Conservation (phyloP, 64 coral and sea anemone species). For the Dendrophyllia cribrosa region DNA sequence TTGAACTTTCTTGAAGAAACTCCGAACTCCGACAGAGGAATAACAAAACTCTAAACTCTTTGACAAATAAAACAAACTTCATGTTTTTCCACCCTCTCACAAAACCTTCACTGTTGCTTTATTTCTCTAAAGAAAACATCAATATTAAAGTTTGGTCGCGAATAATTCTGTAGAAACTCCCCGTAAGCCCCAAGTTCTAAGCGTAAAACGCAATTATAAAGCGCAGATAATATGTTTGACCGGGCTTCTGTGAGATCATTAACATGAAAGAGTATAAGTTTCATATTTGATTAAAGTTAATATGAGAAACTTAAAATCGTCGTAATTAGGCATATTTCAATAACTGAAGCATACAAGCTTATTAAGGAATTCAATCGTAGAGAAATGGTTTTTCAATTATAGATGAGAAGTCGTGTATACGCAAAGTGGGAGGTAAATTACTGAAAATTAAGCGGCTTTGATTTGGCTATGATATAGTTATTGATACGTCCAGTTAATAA, state of each 20-base stretch:
- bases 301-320: slow-evolving; percentile 42
- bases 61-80: slow-evolving; percentile 65
- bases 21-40: slow-evolving; percentile 49
- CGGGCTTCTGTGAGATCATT: slow-evolving; percentile 57
- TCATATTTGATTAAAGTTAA: slow-evolving; percentile 87
- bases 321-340: slow-evolving; percentile 86
- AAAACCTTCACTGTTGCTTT: not conserved
- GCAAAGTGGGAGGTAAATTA: slow-evolving; percentile 25
- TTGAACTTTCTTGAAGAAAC: slow-evolving; percentile 51
- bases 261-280: slow-evolving; percentile 72
- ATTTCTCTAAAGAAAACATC: not conserved
- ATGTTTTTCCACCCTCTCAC: not conserved
- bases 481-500: slow-evolving; percentile 47
- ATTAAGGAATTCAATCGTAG: slow-evolving; percentile 73
- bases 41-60: slow-evolving; percentile 65
- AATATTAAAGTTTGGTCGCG: not conserved
- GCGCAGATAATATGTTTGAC: slow-evolving; percentile 28
- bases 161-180: not conserved
- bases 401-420: slow-evolving; percentile 46
- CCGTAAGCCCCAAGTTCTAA: not conserved
- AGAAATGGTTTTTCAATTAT: slow-evolving; percentile 78
- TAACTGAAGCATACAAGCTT: slow-evolving; percentile 73
- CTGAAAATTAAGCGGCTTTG: slow-evolving; percentile 51
- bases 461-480: slow-evolving; percentile 56
- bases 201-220: not conserved